phyloP scores from a whole-genome alignment of 2,888 invertebrate genomes.

The Bombyx huttoni region DNA sequence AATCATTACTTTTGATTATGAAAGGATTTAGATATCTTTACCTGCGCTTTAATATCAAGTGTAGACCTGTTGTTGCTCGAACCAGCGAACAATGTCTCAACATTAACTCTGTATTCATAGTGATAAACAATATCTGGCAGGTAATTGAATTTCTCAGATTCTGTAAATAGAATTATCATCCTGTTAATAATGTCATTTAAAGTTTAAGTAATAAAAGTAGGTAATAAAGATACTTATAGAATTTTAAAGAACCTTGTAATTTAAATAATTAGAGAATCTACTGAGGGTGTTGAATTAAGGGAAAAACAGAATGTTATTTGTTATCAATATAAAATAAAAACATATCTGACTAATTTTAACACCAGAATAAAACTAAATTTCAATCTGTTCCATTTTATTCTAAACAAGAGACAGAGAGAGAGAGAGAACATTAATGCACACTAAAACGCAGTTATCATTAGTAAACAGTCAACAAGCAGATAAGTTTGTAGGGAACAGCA shows the following conservation, averaged over 20 bases:
- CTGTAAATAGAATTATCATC: slow-evolving; percentile 34
- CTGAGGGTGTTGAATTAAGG: not conserved
- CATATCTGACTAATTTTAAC: too few relatives aligned
- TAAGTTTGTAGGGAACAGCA: too few relatives aligned
- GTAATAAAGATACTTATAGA: too few relatives aligned
- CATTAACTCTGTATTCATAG: slow-evolving; percentile 80
- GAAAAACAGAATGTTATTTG: not conserved
- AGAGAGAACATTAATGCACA: too few relatives aligned
- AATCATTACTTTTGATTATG: too few relatives aligned
- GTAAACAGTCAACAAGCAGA: too few relatives aligned
- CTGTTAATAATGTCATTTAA: not conserved
- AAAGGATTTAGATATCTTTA: slow-evolving; percentile 21
- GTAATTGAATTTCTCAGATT: slow-evolving; percentile 76
- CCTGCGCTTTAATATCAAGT: slow-evolving; percentile 73
- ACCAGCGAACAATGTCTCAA: slow-evolving; percentile 79
- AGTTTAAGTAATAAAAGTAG: too few relatives aligned
- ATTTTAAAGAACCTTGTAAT: too few relatives aligned
- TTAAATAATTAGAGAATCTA: not conserved
- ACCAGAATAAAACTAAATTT: too few relatives aligned
- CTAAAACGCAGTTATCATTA: too few relatives aligned
- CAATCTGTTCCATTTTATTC: too few relatives aligned
- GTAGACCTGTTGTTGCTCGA: slow-evolving; percentile 81
- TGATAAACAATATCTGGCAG: slow-evolving; percentile 72
- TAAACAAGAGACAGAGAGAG: too few relatives aligned
- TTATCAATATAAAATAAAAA: not conserved